A percentile compares a stretch with the other conserved stretches of the same genome.
phyloP scores from a whole-genome alignment of 1,140 invertebrate genomes.

The Phortica variegata region DNA sequence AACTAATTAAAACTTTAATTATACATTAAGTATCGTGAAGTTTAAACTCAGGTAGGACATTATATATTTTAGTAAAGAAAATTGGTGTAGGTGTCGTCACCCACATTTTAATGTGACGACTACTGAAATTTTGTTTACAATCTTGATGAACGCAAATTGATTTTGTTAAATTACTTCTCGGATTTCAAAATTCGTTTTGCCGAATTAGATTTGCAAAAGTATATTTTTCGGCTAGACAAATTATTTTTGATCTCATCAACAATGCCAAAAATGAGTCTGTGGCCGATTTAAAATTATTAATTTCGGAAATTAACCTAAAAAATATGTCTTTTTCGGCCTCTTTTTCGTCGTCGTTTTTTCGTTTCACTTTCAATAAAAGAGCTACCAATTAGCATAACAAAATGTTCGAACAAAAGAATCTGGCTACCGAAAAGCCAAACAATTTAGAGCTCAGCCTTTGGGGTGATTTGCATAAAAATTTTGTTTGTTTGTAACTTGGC shows the following conservation, averaged over 20 bases:
- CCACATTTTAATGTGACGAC: no score
- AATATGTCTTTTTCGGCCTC: neutral
- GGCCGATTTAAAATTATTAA: conserved; percentile 49
- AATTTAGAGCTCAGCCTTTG: conserved; percentile 37
- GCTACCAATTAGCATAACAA: conserved; percentile 43
- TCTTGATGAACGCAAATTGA: no score
- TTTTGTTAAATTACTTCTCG: no score
- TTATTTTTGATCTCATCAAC: conserved; percentile 25
- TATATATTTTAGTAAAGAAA: no score
- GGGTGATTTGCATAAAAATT: conserved; percentile 1
- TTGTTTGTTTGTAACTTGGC: no score
- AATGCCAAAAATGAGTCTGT: conserved; percentile 23
- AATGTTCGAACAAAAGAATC: conserved; percentile 47
- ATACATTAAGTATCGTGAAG: no score
- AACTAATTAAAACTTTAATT: no score
- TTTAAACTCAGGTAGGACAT: no score
- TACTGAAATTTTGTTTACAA: no score
- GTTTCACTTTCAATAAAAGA: conserved; percentile 41
- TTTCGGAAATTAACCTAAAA: conserved; percentile 29
- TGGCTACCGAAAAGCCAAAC: conserved; percentile 43
- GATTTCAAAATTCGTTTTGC: no score
- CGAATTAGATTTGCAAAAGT: conserved; percentile 24
- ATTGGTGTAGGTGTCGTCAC: no score
- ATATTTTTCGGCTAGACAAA: conserved; percentile 23
- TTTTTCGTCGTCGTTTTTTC: neutral